phyloP scores from a whole-genome alignment of 2,888 invertebrate genomes.

The Plebejus anna region DNA sequence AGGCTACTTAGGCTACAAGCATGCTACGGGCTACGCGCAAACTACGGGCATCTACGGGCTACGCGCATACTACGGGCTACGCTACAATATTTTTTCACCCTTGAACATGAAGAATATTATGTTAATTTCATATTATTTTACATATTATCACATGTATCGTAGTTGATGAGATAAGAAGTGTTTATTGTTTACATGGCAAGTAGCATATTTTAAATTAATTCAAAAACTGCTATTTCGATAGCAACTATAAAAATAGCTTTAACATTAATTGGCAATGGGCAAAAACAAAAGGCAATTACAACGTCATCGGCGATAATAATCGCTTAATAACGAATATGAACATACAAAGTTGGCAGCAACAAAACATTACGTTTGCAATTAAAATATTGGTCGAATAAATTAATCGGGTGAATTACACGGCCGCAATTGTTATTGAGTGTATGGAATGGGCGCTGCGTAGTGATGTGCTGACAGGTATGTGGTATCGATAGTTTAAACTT shows the following conservation, averaged over 20 bases:
- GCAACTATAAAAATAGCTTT: background rate
- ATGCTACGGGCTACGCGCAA: background rate
- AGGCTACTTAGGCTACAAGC: no score
- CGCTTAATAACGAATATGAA: slow-evolving; percentile 36
- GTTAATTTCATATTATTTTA: background rate
- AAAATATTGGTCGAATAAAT: slow-evolving; percentile 58
- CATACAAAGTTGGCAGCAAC: slow-evolving; percentile 37
- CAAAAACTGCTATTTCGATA: background rate
- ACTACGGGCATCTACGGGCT: background rate
- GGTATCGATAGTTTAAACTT: slow-evolving; percentile 30
- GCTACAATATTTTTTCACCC: no score
- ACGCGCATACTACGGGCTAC: background rate
- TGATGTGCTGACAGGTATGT: slow-evolving; percentile 29
- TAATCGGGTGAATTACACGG: slow-evolving; percentile 52
- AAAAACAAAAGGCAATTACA: slow-evolving; percentile 7
- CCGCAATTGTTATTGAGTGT: slow-evolving; percentile 50
- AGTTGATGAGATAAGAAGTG: background rate
- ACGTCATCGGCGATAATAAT: slow-evolving; percentile 14
- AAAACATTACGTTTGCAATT: slow-evolving; percentile 44
- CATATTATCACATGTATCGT: no score
- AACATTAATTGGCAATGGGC: background rate
- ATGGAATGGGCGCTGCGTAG: slow-evolving; percentile 43
- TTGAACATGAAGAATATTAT: background rate
- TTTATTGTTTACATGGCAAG: background rate
- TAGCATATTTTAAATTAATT: no score